These are phyloP conservation scores for Cinara cedri DNA, from an alignment of 2,888 invertebrate genomes.

Conservation along the genomic window DNA sequence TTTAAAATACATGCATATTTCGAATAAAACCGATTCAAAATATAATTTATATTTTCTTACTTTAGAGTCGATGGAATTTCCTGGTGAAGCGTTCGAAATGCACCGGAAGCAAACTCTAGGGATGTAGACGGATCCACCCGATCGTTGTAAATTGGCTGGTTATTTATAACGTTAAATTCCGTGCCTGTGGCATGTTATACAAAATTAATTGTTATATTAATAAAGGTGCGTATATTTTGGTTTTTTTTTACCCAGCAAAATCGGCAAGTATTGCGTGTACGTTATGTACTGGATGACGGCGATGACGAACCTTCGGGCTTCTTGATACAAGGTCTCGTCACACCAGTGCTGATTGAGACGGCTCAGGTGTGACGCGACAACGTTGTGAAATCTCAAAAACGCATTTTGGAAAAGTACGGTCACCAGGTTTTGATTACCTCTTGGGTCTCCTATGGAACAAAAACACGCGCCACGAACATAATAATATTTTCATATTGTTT, in stretches of 20 bases:
- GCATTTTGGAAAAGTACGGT: conserved; percentile 89
- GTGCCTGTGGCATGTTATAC: not conserved
- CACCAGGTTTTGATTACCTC: conserved; percentile 89
- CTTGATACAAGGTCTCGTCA: conserved; percentile 74
- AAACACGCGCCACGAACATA: too few species aligned
- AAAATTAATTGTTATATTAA: too few species aligned
- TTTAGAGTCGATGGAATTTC: conserved; percentile 62
- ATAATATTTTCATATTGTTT: too few species aligned
- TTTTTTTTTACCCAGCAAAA: conserved; percentile 73
- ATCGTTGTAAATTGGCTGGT: conserved; percentile 73
- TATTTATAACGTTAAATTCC: too few species aligned
- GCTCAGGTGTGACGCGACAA: conserved; percentile 76
- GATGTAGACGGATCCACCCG: conserved; percentile 87
- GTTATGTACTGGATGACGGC: conserved; percentile 89
- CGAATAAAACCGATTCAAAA: not conserved
- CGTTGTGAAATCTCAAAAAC: conserved; percentile 89
- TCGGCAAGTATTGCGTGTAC: conserved; percentile 88
- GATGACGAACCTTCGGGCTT: conserved; percentile 81
- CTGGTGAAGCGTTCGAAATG: conserved; percentile 90
- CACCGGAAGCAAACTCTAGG: conserved; percentile 86
- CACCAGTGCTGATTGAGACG: conserved; percentile 90
- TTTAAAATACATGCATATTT: not conserved
- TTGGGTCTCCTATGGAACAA: conserved; percentile 75
- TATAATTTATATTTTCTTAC: not conserved
- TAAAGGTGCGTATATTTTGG: too few species aligned